Evolutionary conservation across 2,797 vertebrate genomes (phyloP).

Genomic region (Synanceia verrucosa): DNA sequence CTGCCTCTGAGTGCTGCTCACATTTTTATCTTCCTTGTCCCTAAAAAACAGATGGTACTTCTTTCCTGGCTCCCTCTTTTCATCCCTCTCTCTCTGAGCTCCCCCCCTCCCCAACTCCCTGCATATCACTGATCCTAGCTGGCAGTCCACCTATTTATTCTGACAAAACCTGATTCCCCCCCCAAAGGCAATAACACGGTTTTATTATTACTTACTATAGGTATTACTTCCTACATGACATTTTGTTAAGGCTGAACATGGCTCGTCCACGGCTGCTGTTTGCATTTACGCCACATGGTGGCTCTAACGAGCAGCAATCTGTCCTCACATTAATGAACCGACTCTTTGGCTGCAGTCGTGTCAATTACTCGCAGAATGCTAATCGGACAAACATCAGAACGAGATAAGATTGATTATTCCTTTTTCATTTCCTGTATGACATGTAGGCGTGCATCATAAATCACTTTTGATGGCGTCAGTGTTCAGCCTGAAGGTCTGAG

Average conservation of each 20-base stretch:
- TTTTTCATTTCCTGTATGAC: constrained; percentile 40
- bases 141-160: constrained; percentile 71
- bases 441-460: constrained; percentile 51
- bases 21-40: constrained; percentile 71
- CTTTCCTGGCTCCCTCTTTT: constrained; percentile 70
- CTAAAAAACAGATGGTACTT: constrained; percentile 80
- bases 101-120: constrained; percentile 37
- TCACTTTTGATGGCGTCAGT: constrained; percentile 38
- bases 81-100: constrained; percentile 63
- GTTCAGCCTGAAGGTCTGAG: constrained; percentile 44
- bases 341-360: constrained; percentile 64
- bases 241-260: constrained; percentile 47
- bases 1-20: constrained; percentile 62
- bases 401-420: constrained; percentile 63
- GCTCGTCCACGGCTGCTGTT: constrained; percentile 55
- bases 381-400: constrained; percentile 65
- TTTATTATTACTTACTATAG: constrained; percentile 40
- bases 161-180: constrained; percentile 9
- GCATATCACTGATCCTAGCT: constrained; percentile 65
- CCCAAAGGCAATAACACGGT: constrained; percentile 16
- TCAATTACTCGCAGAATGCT: constrained; percentile 66
- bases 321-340: constrained; percentile 57
- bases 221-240: constrained; percentile 41
- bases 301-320: constrained; percentile 71
- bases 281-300: constrained; percentile 70